Percentiles rank a stretch among this genome's conserved stretches.
phyloP scores from a whole-genome alignment of 2,797 vertebrate genomes.

The Cephalopachus bancanus region DNA sequence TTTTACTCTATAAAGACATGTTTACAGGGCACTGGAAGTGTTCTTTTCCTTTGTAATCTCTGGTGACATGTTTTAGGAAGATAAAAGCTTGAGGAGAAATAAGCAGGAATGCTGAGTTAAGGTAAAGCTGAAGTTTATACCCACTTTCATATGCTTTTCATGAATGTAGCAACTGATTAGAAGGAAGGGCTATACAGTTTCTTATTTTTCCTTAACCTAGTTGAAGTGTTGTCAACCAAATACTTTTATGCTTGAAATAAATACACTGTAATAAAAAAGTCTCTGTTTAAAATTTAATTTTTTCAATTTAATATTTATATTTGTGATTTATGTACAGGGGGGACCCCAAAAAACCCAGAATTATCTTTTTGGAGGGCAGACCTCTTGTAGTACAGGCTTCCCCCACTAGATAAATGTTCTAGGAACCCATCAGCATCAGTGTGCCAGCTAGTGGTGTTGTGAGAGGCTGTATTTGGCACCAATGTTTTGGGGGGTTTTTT shows the following conservation, averaged over 20 bases:
- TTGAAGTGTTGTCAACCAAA: background rate
- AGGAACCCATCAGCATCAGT: no score
- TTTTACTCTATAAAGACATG: background rate
- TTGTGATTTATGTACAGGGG: background rate
- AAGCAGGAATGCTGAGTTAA: slow-evolving; percentile 5
- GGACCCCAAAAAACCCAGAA: no score
- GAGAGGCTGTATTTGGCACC: no score
- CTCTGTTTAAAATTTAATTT: slow-evolving; percentile 46
- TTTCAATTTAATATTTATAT: slow-evolving; percentile 26
- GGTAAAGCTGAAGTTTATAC: background rate
- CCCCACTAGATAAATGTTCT: no score
- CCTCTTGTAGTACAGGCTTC: no score
- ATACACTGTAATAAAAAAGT: slow-evolving; percentile 22
- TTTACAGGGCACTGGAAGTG: no score
- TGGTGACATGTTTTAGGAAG: background rate
- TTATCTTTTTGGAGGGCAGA: no score
- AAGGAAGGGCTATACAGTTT: background rate
- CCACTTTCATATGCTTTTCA: background rate
- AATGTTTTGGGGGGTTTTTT: no score
- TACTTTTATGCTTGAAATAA: slow-evolving; percentile 19
- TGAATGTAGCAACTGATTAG: background rate
- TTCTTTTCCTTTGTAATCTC: background rate
- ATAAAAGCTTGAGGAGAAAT: background rate
- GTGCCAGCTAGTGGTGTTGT: no score
- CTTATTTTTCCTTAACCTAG: background rate